Base-by-base conservation (phyloP, 1,140 invertebrate species). In the Pseudomyrmex dendroicus region DNA sequence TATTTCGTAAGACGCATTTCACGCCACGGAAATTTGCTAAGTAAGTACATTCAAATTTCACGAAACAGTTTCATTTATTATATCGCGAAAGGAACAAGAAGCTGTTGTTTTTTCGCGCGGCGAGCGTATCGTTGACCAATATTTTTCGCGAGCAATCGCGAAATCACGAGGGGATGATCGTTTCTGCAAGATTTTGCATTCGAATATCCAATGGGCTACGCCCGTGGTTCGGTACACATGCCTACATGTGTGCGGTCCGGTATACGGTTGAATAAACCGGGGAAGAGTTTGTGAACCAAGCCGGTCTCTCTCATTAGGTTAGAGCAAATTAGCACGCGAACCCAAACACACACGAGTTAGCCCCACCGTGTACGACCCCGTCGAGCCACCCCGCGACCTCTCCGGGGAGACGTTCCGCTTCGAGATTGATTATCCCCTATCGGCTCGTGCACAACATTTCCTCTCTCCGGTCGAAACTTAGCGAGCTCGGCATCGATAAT, bases 371-470 rank as follows among this genome's bases (percentile, higher is more conserved):
- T 48, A 17, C 82, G 22, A 70, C 56, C 70, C 57, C 63, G 62
- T 61, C 67, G 76, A 50, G 56, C 67, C 83, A 15, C n/a, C 66
- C 72, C 25, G 25, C 66, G 13, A 61, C 67, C 82, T 86, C 84
- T 84, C 84, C 25, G 56, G 82, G 77, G 89, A 66, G 85, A 84
- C 86, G 76, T 88, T 88, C 84, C 82, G 82, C 88, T 88, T 89
- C 85, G 89, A 93, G 93, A 94, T 94, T 93, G 93, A 94, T 94
- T 94, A 94, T 93, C 91, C 92, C 92, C 92, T 92, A 92, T 94
- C 90, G 92, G 91, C 90, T 89, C 77, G 83, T 90, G 90, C 86
- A 87, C 86, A 85, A 88, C 84, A 84, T 90, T 92, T 91, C 89
- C 84, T 89, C 87, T 35, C 35, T 35, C 82, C 85, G 72, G 72